Conservation (phyloP, 2,888 invertebrate species). For the Kuschelorhynchus macadamiae region DNA sequence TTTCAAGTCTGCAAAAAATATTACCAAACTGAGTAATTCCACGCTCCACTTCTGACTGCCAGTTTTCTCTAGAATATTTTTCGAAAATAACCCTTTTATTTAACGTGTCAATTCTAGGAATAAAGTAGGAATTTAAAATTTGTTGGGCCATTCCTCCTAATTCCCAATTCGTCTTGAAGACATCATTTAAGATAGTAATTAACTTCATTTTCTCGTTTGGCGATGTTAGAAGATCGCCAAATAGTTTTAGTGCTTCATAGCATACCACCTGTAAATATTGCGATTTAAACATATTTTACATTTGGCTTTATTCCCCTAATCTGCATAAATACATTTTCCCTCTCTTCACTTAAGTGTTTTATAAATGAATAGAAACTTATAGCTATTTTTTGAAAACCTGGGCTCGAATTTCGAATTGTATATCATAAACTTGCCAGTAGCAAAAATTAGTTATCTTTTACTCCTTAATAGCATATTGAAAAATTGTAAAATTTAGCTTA, state of each 20-base stretch:
- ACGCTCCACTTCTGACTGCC: conserved; percentile 75
- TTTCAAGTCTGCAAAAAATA: no score
- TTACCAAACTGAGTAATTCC: conserved; percentile 77
- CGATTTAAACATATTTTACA: conserved; percentile 9
- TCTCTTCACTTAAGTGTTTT: no score
- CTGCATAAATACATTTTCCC: no score
- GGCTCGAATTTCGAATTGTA: no score
- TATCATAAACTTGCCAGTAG: no score
- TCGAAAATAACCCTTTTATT: conserved; percentile 19
- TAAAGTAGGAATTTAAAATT: conserved; percentile 18
- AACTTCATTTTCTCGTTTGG: conserved; percentile 78
- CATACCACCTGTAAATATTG: conserved; percentile 74
- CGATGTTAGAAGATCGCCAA: conserved; percentile 80
- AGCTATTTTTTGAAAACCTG: no score
- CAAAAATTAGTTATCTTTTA: no score
- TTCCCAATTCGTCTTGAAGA: conserved; percentile 66
- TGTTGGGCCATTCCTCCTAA: conserved; percentile 21
- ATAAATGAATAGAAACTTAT: no score
- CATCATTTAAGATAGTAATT: conserved; percentile 74
- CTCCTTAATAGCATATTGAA: no score
- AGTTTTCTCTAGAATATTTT: conserved; percentile 71
- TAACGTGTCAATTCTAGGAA: conserved; percentile 4
- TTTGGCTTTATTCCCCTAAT: no score
- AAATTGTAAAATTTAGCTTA: no score
- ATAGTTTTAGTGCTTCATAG: conserved; percentile 83